These are phyloP conservation scores for Hesperophylax magnus DNA, from an alignment of 1,140 invertebrate species.

Conservation along the genomic window DNA sequence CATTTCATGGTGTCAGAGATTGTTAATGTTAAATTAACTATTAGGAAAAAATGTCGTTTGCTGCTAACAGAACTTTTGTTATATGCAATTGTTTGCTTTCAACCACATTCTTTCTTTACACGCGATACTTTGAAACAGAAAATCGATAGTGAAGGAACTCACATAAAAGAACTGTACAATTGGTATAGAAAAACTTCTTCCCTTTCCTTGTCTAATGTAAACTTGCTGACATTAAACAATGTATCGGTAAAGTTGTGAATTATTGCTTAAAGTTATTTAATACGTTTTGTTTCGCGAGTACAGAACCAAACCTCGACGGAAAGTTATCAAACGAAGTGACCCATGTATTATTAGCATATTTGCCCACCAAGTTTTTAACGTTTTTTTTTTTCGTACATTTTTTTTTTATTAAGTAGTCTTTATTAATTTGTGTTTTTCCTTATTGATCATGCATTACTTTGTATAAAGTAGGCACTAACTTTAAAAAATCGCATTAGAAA, in stretches of 20 bases:
- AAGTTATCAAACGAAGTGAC: background rate
- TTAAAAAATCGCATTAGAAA: no score
- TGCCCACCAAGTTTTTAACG: background rate
- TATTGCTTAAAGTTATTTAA: slow-evolving; percentile 41
- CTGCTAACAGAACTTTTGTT: no score
- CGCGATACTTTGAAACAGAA: background rate
- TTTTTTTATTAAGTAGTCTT: no score
- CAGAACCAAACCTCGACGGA: background rate
- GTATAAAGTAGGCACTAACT: no score
- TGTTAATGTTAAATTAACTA: no score
- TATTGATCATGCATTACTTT: no score
- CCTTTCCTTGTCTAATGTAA: slow-evolving; percentile 11
- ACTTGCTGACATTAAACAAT: slow-evolving; percentile 50
- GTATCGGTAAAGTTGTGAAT: slow-evolving; percentile 52
- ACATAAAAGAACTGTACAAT: no score
- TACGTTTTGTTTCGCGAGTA: slow-evolving; percentile 18
- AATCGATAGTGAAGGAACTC: background rate
- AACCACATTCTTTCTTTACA: background rate
- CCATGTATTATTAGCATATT: background rate
- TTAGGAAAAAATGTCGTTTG: no score
- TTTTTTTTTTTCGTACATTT: background rate
- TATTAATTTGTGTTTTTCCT: no score
- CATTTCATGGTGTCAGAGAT: no score
- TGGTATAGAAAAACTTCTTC: no score
- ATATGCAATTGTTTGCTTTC: background rate